These are phyloP conservation scores for Hydractinia echinata DNA, from an alignment of 30 jellyfish, hydroid and myxozoan species.

Conservation along the genomic window DNA sequence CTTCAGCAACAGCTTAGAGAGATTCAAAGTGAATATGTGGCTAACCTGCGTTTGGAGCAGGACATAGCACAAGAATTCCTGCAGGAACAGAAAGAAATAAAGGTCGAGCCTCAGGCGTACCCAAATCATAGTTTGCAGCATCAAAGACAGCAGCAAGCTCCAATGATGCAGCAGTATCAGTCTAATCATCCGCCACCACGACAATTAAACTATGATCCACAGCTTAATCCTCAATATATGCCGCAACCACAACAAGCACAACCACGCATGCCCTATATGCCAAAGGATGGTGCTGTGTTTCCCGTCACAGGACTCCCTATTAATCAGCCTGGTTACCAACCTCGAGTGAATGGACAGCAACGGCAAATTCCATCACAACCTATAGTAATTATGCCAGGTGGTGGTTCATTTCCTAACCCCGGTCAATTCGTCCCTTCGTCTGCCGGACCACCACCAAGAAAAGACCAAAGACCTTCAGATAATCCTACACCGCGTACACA, in stretches of 20 bases:
- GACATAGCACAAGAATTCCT: conserved; percentile 39
- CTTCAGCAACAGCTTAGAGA: conserved; percentile 29
- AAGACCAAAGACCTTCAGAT: not conserved
- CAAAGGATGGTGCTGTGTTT: conserved; percentile 5
- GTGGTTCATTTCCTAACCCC: conserved; percentile 24
- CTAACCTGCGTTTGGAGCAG: conserved; percentile 21
- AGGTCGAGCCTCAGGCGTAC: not conserved
- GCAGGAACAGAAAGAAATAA: conserved; percentile 13
- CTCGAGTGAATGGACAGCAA: not conserved
- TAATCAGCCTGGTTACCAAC: conserved; percentile 13
- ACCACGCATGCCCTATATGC: not conserved
- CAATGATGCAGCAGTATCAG: not conserved
- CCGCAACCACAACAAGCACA: conserved; percentile 22
- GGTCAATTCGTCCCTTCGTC: conserved; percentile 10
- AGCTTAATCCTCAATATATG: not conserved
- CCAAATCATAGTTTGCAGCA: not conserved
- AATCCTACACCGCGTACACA: not conserved
- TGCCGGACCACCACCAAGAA: not conserved
- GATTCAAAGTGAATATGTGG: conserved; percentile 28
- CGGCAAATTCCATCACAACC: conserved; percentile 37
- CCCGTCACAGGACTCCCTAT: conserved; percentile 25
- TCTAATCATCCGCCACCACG: not conserved
- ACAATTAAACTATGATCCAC: not conserved
- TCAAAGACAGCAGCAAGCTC: not conserved
- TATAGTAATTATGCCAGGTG: conserved; percentile 78